phyloP scores from a whole-genome alignment of 1,140 invertebrate species.

The Protaetia brevitarsis region DNA sequence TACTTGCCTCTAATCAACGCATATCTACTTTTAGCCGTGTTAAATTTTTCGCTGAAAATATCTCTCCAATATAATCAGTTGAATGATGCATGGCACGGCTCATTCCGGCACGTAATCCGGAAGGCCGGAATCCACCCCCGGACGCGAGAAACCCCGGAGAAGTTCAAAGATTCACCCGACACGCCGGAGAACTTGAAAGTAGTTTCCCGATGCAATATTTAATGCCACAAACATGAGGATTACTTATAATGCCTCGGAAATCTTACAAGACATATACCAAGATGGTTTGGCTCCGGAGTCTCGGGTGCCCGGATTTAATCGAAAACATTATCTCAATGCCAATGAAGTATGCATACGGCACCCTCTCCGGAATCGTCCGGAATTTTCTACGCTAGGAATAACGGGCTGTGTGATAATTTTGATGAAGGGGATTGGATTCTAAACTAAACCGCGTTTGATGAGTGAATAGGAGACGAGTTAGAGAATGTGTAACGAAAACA shows the following conservation, averaged over 20 bases:
- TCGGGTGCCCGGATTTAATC: conserved; percentile 3
- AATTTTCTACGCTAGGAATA: neutral
- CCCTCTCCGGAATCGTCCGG: conserved; percentile 6
- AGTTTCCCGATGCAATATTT: conserved; percentile 21
- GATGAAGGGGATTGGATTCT: neutral
- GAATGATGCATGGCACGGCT: conserved; percentile 15
- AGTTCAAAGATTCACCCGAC: conserved; percentile 22
- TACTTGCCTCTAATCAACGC: no score
- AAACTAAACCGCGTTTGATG: conserved; percentile 14
- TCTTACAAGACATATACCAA: conserved; percentile 16
- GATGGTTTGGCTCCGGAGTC: neutral
- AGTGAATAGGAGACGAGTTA: neutral
- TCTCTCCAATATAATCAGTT: neutral
- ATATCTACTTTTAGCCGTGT: neutral
- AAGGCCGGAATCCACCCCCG: conserved; percentile 4
- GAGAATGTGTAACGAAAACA: neutral
- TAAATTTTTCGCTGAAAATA: neutral
- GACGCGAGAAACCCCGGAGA: neutral
- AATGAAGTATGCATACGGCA: conserved; percentile 20
- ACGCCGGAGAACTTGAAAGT: conserved; percentile 16
- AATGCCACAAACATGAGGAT: conserved; percentile 23
- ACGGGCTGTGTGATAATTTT: conserved; percentile 11
- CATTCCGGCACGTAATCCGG: conserved; percentile 8
- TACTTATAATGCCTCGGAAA: conserved; percentile 17
- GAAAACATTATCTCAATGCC: conserved; percentile 20